These are phyloP conservation scores for Lophochroa leadbeateri DNA, from an alignment of 2,113 vertebrate species.

Conservation along the genomic window DNA sequence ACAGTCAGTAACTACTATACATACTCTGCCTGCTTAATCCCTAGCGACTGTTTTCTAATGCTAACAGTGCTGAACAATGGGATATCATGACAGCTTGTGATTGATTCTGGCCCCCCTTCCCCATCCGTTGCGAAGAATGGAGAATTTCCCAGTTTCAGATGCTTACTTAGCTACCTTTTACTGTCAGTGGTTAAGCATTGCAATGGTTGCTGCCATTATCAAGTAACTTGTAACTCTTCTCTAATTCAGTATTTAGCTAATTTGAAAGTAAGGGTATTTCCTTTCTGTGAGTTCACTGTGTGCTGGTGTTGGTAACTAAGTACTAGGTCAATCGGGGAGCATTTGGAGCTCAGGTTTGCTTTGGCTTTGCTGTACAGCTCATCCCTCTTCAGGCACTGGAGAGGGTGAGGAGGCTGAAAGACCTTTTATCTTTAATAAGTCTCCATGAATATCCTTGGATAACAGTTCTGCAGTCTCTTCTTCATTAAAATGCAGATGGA, in stretches of 20 bases:
- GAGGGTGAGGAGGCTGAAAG: not conserved
- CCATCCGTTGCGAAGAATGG: not conserved
- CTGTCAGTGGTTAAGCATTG: not conserved
- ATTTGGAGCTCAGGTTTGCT: not conserved
- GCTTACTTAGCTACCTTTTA: not conserved
- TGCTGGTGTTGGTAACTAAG: not conserved
- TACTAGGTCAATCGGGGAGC: not conserved
- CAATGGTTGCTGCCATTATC: not conserved
- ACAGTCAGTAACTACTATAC: not conserved
- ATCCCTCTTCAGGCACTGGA: not conserved
- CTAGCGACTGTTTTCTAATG: slow-evolving; percentile 30
- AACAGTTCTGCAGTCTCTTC: not conserved
- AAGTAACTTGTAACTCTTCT: not conserved
- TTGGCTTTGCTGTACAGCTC: not conserved
- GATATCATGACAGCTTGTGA: slow-evolving; percentile 15
- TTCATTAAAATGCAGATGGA: not conserved
- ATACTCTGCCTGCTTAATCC: slow-evolving; percentile 26
- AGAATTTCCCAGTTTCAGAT: not conserved
- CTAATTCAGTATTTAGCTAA: not conserved
- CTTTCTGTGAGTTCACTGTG: not conserved
- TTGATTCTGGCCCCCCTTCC: not conserved
- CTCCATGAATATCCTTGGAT: not conserved
- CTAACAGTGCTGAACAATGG: slow-evolving; percentile 50
- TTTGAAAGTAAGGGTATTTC: not conserved
- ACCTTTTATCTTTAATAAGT: not conserved